A percentile compares a stretch with the other conserved stretches of the same genome.
Evolutionary conservation across 2,113 vertebrate species (phyloP).

Genomic region (Ifrita kowaldi): DNA sequence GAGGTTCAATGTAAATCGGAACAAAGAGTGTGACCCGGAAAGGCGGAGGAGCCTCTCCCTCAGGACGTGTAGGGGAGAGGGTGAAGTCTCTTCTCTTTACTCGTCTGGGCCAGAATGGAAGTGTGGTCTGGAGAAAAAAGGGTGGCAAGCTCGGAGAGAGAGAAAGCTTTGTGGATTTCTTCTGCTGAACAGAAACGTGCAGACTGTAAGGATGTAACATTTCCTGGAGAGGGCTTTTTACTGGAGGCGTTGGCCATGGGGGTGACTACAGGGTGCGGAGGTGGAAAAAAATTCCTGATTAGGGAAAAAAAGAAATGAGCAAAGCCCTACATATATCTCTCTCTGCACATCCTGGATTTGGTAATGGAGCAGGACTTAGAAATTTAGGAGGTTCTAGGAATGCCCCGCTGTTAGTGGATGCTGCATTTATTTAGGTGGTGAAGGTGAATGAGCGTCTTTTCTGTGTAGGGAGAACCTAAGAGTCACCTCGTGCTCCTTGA

Average conservation of each 20-base stretch:
- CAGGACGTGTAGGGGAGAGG: no score
- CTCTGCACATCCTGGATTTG: not conserved
- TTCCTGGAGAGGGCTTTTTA: not conserved
- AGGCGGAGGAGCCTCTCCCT: not conserved
- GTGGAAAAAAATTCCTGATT: not conserved
- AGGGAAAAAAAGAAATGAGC: rapidly evolving
- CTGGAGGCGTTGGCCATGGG: not conserved
- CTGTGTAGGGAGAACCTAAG: not conserved
- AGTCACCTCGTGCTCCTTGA: not conserved
- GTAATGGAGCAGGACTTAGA: not conserved
- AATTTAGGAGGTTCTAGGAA: not conserved
- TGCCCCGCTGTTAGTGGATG: not conserved
- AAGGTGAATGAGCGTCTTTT: not conserved
- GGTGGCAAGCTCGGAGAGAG: not conserved
- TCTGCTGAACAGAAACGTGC: rapidly evolving
- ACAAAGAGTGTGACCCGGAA: not conserved
- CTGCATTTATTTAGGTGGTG: not conserved
- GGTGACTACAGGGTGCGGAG: not conserved
- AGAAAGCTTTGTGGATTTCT: not conserved
- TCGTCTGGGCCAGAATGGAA: not conserved
- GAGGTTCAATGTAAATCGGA: not conserved
- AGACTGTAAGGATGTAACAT: not conserved
- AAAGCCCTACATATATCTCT: not conserved
- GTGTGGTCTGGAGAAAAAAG: not conserved
- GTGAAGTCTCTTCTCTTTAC: not conserved